Evolutionary conservation across 2,797 vertebrate species (phyloP).

Genomic region (Bovichtus diacanthus): DNA sequence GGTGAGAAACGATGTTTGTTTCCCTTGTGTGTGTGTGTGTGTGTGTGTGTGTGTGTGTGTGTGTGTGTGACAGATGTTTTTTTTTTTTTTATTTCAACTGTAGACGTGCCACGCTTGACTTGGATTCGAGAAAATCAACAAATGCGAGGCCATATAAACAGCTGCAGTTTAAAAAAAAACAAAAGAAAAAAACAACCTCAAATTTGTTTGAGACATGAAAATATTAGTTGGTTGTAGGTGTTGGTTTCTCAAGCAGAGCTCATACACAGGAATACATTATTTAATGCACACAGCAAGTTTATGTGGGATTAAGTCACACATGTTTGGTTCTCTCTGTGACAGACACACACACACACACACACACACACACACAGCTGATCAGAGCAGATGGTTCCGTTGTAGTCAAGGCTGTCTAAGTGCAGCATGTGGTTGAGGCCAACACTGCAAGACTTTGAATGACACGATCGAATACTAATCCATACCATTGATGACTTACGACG

Average conservation of each 20-base stretch:
- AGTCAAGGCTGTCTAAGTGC: constrained; percentile 19
- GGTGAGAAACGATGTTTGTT: constrained; percentile 73
- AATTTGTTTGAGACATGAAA: constrained; percentile 11
- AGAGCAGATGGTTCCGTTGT: constrained; percentile 48
- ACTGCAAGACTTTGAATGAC: constrained; percentile 17
- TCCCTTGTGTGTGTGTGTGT: constrained; percentile 40
- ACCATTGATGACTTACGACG: neutral
- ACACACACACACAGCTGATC: constrained; percentile 24
- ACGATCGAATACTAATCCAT: constrained; percentile 12
- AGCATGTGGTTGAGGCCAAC: constrained; percentile 15
- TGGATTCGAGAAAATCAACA: constrained; percentile 57
- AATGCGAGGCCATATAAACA: constrained; percentile 33
- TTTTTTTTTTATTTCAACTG: constrained; percentile 52
- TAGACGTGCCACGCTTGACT: constrained; percentile 52
- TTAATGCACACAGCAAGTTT: constrained; percentile 15
- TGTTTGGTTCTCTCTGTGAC: neutral
- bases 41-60: constrained; percentile 12
- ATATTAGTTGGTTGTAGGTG: constrained; percentile 17
- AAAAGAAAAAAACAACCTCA: constrained; percentile 18
- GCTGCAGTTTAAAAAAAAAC: constrained; percentile 3
- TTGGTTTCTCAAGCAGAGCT: neutral
- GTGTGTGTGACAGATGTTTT: constrained; percentile 30
- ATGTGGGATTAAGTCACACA: constrained; percentile 17
- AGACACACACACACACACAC: constrained; percentile 1
- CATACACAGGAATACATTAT: neutral